Base-by-base conservation (phyloP, 2,113 vertebrate genomes). In the Argyrosomus japonicus region DNA sequence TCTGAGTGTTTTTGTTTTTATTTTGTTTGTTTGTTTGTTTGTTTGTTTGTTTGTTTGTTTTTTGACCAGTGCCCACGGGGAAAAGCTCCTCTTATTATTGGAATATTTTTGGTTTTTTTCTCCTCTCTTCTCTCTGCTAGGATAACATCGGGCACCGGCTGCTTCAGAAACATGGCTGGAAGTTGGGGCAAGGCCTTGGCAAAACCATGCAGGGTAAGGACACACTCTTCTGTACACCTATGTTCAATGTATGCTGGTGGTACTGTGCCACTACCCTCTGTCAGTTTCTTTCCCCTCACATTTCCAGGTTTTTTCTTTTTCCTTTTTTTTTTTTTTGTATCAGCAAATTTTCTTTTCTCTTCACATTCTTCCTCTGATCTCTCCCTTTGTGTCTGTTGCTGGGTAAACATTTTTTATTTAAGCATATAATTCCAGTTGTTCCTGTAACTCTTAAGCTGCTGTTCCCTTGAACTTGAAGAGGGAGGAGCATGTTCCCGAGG, bases 91-190 rank as follows among this genome's bases (percentile, higher is more conserved):
- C 97, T 97, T 99, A 99, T 99, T 99, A 98, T 97, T 97, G 98
- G 98, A 98, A 98, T 99, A 98, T 99, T 98, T 99, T 97, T 97
- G 97, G 98, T 99, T 97, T 98, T 97, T 99, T 96, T 97, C 97
- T 94, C 94, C 96, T 97, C 96, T 98, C 96, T 96, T 97, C 91
- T 95, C 90, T 98, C 96, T 97, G 94, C 96, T 96, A 99, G 98
- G 98, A 99, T 96, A 99, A 99, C 97, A 99, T 99, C 93, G 98
- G 98, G 94, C 98, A 99, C 93, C 97, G 97, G 94, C 96, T 99
- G 93, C 98, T 99, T 92, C 97, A 99, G 97, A 99, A 99, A 96
- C 98, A 99, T 99, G 98, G 98, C 89, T 99, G 98, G 98, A 99
- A 99, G 97, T 97, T 97, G 95, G 98, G 98, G 89, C 98, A 99